Conservation (phyloP, 2,113 vertebrate species). For the Eleginops maclovinus region DNA sequence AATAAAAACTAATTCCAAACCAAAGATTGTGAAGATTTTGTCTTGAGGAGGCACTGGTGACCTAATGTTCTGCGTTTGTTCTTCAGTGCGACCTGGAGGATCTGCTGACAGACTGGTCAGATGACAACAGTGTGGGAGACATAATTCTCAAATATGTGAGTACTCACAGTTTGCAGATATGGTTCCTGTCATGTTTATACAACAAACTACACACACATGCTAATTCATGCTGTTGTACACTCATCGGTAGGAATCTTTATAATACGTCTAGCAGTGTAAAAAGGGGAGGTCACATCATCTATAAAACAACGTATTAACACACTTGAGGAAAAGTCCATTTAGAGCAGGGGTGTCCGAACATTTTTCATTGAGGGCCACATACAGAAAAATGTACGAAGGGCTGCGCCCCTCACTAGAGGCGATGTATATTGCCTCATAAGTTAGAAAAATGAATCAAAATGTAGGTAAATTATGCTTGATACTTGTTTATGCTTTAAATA, state of each 20-base stretch:
- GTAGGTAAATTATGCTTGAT: no score
- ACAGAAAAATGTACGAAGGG: no score
- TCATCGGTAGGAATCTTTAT: neutral
- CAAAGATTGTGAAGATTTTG: neutral
- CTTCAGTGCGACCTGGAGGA: conserved; percentile 93
- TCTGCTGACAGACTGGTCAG: conserved; percentile 94
- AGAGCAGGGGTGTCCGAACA: no score
- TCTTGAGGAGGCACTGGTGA: conserved; percentile 12
- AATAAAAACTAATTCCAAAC: neutral
- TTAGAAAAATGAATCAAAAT: no score
- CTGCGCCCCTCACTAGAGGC: no score
- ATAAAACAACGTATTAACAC: neutral
- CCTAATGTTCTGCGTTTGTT: neutral
- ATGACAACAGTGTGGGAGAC: conserved; percentile 93
- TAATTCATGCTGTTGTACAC: neutral
- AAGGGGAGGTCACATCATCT: neutral
- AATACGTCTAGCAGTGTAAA: neutral
- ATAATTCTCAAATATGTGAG: conserved; percentile 97
- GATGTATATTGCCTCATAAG: no score
- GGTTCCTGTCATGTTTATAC: neutral
- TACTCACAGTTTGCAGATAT: neutral
- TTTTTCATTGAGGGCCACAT: no score
- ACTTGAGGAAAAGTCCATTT: neutral
- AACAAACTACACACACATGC: neutral
- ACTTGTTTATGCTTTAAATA: no score